Evolutionary conservation across 2,113 vertebrate species (phyloP).

Genomic region (Micronycteris hirsuta): DNA sequence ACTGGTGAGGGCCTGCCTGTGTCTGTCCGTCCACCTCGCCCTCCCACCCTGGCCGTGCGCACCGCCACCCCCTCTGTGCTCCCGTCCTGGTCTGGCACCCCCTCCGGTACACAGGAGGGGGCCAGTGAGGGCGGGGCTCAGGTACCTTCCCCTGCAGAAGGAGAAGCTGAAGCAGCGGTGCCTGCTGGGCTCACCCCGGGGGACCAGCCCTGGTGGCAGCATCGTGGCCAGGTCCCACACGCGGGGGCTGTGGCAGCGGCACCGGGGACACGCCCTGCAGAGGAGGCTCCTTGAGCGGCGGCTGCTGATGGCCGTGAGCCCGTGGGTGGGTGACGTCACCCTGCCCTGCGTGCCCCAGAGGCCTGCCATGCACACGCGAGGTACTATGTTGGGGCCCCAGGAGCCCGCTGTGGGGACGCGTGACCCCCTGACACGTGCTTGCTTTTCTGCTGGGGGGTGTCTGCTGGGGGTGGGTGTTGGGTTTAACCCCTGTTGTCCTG

Average conservation of each 20-base stretch:
- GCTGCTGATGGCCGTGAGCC: conserved; percentile 83
- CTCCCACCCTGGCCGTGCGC: accelerated
- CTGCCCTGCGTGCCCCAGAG: conserved; percentile 54
- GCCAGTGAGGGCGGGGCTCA: accelerated
- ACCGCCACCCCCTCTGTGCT: accelerated
- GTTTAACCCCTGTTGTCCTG: not conserved
- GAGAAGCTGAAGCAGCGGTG: not conserved
- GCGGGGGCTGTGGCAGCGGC: not conserved
- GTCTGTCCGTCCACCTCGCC: accelerated
- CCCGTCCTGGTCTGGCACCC: no score
- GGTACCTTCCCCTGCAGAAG: not conserved
- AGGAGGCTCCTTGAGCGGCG: conserved; percentile 65
- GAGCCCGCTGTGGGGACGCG: not conserved
- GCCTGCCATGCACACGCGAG: conserved; percentile 64
- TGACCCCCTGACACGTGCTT: not conserved
- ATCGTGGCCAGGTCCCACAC: accelerated
- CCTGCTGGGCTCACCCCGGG: accelerated
- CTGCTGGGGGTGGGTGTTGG: no score
- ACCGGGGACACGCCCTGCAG: not conserved
- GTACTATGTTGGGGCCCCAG: conserved; percentile 51
- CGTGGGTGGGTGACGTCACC: conserved; percentile 88
- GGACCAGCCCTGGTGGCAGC: accelerated
- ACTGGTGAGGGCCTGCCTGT: conserved; percentile 56
- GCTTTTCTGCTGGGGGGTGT: accelerated
- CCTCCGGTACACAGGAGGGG: accelerated